Conservation (phyloP, 2,888 invertebrate genomes). For the Sinohyriopsis cumingii region DNA sequence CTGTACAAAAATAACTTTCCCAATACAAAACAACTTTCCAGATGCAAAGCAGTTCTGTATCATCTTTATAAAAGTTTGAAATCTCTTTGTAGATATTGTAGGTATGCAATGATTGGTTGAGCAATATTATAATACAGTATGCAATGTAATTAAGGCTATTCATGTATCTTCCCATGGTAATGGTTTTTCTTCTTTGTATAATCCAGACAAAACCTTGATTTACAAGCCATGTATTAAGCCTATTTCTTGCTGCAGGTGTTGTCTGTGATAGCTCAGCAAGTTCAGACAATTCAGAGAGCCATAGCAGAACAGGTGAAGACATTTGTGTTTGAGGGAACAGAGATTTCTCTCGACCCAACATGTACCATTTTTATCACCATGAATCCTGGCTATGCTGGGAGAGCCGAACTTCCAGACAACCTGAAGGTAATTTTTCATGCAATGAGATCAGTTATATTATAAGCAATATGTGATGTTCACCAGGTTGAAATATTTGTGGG, state of each 20-base stretch:
- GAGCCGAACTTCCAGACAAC: slow-evolving; percentile 72
- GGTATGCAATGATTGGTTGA: too few species aligned
- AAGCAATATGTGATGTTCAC: too few species aligned
- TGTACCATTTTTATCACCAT: slow-evolving; percentile 72
- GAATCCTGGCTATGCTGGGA: slow-evolving; percentile 72
- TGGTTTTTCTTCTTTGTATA: neutral
- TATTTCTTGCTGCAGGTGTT: slow-evolving; percentile 56
- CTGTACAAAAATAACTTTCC: too few species aligned
- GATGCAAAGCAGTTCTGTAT: too few species aligned
- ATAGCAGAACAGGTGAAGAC: slow-evolving; percentile 66
- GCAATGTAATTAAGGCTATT: too few species aligned
- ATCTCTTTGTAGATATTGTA: too few species aligned
- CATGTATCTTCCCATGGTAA: neutral
- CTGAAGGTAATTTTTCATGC: slow-evolving; percentile 59
- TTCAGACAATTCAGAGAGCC: slow-evolving; percentile 71
- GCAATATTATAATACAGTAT: too few species aligned
- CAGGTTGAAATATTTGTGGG: too few species aligned
- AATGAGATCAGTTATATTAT: too few species aligned
- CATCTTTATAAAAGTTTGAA: too few species aligned
- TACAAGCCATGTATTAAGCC: neutral
- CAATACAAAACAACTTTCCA: too few species aligned
- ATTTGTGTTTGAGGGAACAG: slow-evolving; percentile 71
- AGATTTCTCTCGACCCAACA: slow-evolving; percentile 69
- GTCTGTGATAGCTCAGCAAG: slow-evolving; percentile 72
- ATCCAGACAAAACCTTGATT: neutral